Conservation (phyloP, 2,113 vertebrate genomes). For the Montifringilla adamsi region DNA sequence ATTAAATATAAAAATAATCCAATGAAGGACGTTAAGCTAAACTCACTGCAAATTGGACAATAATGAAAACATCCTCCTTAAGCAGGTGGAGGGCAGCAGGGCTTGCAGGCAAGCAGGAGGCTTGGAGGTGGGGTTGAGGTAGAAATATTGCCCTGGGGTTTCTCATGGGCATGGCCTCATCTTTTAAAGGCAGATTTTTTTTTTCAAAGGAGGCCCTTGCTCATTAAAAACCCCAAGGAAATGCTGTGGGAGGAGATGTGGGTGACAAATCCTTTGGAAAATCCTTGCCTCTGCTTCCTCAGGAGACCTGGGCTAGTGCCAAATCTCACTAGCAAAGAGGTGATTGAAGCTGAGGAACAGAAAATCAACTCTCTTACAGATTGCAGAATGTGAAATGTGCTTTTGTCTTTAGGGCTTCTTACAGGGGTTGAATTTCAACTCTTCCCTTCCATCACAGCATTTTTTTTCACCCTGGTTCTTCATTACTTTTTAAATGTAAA, state of each 20-base stretch:
- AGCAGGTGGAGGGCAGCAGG: slow-evolving; percentile 1
- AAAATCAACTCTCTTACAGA: not conserved
- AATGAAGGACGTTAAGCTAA: slow-evolving; percentile 33
- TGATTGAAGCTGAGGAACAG: slow-evolving; percentile 14
- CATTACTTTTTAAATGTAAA: not conserved
- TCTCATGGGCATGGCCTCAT: not conserved
- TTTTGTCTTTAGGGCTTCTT: slow-evolving; percentile 6
- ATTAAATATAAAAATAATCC: slow-evolving; percentile 62
- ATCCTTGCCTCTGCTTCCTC: slow-evolving; percentile 25
- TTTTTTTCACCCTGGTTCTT: not conserved
- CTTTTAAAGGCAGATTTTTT: not conserved
- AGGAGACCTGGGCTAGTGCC: slow-evolving; percentile 24
- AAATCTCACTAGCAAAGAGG: slow-evolving; percentile 4
- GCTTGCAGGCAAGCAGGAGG: not conserved
- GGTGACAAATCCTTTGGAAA: slow-evolving; percentile 49
- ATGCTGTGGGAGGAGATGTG: not conserved
- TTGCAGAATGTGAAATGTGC: not conserved
- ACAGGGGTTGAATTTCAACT: not conserved
- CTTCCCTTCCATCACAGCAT: not conserved
- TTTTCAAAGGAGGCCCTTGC: not conserved
- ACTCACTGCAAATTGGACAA: slow-evolving; percentile 21
- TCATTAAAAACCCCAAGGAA: slow-evolving; percentile 1
- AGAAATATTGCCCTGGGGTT: not conserved
- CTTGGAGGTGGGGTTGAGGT: not conserved
- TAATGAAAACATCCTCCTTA: slow-evolving; percentile 25